Evolutionary conservation across 2,113 vertebrate genomes (phyloP), one percentile per base, ranked within the genome.

Genomic region (Platichthys flesus): DNA sequence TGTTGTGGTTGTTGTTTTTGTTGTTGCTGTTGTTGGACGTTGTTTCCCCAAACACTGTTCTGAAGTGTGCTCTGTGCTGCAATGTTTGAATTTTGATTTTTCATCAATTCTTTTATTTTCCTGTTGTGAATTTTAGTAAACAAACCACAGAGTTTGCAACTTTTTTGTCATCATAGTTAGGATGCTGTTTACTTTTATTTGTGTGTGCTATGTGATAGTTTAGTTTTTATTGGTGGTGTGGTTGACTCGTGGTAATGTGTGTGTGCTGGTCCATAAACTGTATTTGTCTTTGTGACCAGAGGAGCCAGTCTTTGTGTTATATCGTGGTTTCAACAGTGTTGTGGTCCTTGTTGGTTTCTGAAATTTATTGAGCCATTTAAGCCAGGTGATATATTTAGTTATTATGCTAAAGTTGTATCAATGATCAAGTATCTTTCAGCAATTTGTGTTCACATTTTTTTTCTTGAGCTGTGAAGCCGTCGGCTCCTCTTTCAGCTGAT

Each of bases 401-500:
- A 18, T 78, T 18, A 49, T 42, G 3, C 18, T 9, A 16, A 59
- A 2, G 14, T 14, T 21, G 3, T 23, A 4, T 18, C 26, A n/a
- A 55, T 37, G n/a, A 56, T 71, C 13, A 42, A 21, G 47, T 31
- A 47, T 35, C 1, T 62, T 9, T 71, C 35, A 66, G 49, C 2
- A n/a, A 52, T 68, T 60, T 79, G 31, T 67, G 40, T 37, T 61
- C 12, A 55, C 23, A 76, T 63, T 74, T 47, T 60, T 74, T 59
- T 77, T 40, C 69, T 60, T 67, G 45, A 90, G 84, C 67, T 83
- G 35, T 74, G 60, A 90, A 76, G 55, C 60, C 63, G 0, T 31
- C 71, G 60, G 55, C 75, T 71, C 23, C 66, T 65, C 42, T 67
- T 60, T 45, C 68, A 58, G 37, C 54, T 40, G 66, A 67, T 67